Evolutionary conservation across 2,113 vertebrate genomes (phyloP).

Genomic region (Dasypus novemcinctus): DNA sequence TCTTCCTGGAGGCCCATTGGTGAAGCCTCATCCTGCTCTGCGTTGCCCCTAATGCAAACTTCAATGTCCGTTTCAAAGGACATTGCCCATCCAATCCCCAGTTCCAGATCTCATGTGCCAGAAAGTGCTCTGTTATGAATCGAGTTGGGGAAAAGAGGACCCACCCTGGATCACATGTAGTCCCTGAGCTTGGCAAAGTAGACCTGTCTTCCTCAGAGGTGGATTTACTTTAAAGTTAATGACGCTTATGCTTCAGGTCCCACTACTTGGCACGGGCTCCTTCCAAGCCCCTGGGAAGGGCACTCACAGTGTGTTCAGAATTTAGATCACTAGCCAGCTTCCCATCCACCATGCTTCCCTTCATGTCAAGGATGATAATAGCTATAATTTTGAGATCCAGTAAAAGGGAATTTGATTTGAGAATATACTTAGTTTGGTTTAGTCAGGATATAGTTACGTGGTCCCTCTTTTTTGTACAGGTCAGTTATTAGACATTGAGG

Average conservation of each 20-base stretch:
- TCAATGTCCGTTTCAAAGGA: not conserved
- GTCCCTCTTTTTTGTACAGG: not conserved
- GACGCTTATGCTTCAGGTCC: not conserved
- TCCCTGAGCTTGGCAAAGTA: not conserved
- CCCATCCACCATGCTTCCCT: not conserved
- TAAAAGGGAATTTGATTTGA: not conserved
- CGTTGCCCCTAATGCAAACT: not conserved
- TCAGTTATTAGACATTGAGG: not conserved
- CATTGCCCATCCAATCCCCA: not conserved
- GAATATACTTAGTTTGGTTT: not conserved
- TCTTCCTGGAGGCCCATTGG: not conserved
- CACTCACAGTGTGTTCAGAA: not conserved
- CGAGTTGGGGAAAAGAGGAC: not conserved
- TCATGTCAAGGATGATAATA: not conserved
- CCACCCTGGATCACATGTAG: not conserved
- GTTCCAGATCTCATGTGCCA: not conserved
- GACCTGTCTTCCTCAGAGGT: not conserved
- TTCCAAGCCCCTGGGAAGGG: not conserved
- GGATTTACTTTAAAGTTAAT: not conserved
- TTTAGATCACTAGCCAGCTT: not conserved
- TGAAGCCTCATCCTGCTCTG: not conserved
- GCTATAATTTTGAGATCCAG: not conserved
- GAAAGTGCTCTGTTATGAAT: not conserved
- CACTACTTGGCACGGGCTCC: not conserved
- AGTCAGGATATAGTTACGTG: not conserved